Evolutionary conservation across 1,140 invertebrate genomes (phyloP), one percentile per base, ranked within the genome.

Genomic region (Idris sp.): DNA sequence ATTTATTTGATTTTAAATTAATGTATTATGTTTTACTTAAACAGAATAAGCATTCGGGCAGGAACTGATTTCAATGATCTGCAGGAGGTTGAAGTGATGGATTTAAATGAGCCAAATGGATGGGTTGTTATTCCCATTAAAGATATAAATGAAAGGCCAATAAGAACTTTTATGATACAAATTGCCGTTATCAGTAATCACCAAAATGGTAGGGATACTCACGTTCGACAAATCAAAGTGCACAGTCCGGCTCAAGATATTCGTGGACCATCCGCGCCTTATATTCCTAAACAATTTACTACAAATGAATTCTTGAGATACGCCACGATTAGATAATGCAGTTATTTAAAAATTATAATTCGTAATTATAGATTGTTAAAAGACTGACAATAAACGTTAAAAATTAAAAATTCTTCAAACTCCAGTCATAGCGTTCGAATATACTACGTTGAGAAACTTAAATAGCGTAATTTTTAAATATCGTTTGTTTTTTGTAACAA

Each of bases 61-160:
- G 98, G 98, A 4, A 98, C 95, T 38, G 95, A 98, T 87, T 98
- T 99, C 77, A 98, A 98, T 88, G 98, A 99, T 89, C 89, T 99
- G n/a, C 95, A 97, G 87, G 97, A 99, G 87, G 91, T 99, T 28
- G 97, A 99, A 91, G 93, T 97, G 4, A 92, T 98, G 74, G 97
- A 98, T 81, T 86, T 99, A 10, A 93, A 92, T 77, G 98, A 99
- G 87, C 98, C 98, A 9, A 93, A 92, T 82, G 97, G 98, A 41
- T 99, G 98, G 98, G 93, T 98, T 25, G 92, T 93, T 67, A 95
- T 99, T 74, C 95, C 94, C 22, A 92, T 97, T 9, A 97, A 97
- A 87, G 95, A 98, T 82, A 92, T 95, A 13, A 92, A 93, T 76
- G 94, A 96, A 18, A 91, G 92, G 77, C 95, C 95, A 3, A 94